These are phyloP conservation scores for Okamejei kenojei DNA, from an alignment of 2,797 vertebrate genomes.

Conservation along the genomic window DNA sequence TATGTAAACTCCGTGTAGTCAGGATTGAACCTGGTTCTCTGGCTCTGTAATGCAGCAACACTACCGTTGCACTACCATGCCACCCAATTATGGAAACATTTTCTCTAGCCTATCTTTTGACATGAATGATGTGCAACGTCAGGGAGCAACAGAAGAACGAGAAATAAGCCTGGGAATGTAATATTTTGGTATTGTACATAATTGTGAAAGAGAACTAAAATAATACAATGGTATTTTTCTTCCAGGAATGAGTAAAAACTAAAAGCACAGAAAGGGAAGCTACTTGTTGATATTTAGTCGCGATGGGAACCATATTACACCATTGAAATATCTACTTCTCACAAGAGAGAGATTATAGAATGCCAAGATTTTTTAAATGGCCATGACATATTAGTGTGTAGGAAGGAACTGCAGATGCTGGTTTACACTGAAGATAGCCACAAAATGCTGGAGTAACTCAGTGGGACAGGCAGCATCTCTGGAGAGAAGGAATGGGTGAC, in stretches of 20 bases:
- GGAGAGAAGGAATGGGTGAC: too few relatives aligned
- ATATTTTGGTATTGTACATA: neutral
- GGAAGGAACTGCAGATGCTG: too few relatives aligned
- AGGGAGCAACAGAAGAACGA: neutral
- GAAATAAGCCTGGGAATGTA: neutral
- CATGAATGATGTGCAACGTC: neutral
- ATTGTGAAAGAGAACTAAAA: conserved; percentile 22
- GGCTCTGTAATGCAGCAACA: too few relatives aligned
- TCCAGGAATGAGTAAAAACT: conserved; percentile 33
- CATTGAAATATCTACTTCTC: neutral
- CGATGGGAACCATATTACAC: neutral
- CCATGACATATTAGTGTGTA: neutral
- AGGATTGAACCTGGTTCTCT: too few relatives aligned
- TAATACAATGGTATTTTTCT: neutral
- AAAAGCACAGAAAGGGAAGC: neutral
- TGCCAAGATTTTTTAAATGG: neutral
- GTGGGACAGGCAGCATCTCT: too few relatives aligned
- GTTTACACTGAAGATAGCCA: too few relatives aligned
- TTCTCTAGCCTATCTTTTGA: neutral
- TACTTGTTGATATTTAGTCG: neutral
- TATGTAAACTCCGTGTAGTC: too few relatives aligned
- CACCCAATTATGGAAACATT: neutral
- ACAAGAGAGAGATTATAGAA: neutral
- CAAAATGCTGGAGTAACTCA: too few relatives aligned
- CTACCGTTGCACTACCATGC: too few relatives aligned